Conservation (phyloP, 1,140 invertebrate species). For the Ooceraea biroi region DNA sequence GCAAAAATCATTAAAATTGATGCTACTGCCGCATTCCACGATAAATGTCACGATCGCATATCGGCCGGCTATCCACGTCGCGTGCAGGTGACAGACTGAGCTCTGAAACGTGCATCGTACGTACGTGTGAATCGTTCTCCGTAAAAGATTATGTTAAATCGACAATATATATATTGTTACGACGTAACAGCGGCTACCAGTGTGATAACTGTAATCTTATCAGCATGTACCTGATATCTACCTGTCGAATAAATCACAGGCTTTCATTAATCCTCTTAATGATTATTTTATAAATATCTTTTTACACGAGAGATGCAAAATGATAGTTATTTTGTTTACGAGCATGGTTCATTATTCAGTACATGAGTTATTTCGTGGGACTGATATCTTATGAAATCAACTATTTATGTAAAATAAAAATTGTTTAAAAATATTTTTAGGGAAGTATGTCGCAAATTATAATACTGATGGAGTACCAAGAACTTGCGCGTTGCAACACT, state of each 20-base stretch:
- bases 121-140: constrained; percentile 43
- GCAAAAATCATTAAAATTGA: not conserved
- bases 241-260: constrained; percentile 1
- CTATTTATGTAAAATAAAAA: not conserved
- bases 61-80: constrained; percentile 40
- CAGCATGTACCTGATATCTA: not conserved
- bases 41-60: not conserved
- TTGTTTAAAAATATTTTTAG: not conserved
- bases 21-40: not conserved
- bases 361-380: not conserved
- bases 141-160: constrained; percentile 26
- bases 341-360: not conserved
- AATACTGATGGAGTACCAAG: too few species aligned
- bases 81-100: constrained; percentile 67
- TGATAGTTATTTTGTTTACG: not conserved
- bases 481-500: too few species aligned
- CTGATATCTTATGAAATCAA: not conserved
- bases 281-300: not conserved
- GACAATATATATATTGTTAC: constrained; percentile 13
- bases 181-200: too few species aligned
- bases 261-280: constrained; percentile 12
- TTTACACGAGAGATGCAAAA: not conserved
- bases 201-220: constrained; percentile 65
- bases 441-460: too few species aligned
- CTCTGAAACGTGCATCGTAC: constrained; percentile 51